A percentile compares a stretch with the other conserved stretches of the same genome.
Evolutionary conservation across 2,888 invertebrate genomes (phyloP).

Genomic region (Deladenus siricidicola): DNA sequence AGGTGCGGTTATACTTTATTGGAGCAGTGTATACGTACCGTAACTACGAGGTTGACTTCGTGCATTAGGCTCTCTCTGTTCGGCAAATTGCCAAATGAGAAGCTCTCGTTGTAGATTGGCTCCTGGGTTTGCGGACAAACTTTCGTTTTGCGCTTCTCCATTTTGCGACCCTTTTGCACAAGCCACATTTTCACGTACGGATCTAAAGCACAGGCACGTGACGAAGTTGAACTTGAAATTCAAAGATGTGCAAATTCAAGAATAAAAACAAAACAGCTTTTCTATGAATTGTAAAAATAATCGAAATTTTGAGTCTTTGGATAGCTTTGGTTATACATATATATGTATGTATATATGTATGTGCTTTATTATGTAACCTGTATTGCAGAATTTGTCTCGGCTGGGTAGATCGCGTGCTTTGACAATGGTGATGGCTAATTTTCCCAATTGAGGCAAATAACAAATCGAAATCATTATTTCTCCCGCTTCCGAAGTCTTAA

Average conservation of each 20-base stretch:
- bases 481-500: conserved; percentile 66
- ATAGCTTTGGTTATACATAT: too few relatives aligned
- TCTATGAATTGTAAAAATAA: background rate
- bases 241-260: too few relatives aligned
- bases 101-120: conserved; percentile 52
- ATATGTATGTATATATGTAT: too few relatives aligned
- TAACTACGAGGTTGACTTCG: conserved; percentile 48
- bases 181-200: conserved; percentile 54
- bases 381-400: conserved; percentile 82
- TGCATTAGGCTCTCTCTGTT: conserved; percentile 33
- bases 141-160: conserved; percentile 52
- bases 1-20: too few relatives aligned
- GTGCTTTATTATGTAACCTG: conserved; percentile 66
- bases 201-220: conserved; percentile 31
- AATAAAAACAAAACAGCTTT: too few relatives aligned
- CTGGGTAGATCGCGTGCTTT: conserved; percentile 79
- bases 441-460: conserved; percentile 83
- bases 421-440: conserved; percentile 79
- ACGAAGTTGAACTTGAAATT: too few relatives aligned
- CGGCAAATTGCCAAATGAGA: conserved; percentile 46
- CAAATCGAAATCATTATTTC: conserved; percentile 86
- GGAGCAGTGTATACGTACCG: too few relatives aligned
- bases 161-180: conserved; percentile 50
- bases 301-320: conserved; percentile 20
- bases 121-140: conserved; percentile 42